A percentile compares a stretch with the other conserved stretches of the same genome.
Evolutionary conservation across 1,140 invertebrate genomes (phyloP).

Genomic region (Leptonema lineaticorne): DNA sequence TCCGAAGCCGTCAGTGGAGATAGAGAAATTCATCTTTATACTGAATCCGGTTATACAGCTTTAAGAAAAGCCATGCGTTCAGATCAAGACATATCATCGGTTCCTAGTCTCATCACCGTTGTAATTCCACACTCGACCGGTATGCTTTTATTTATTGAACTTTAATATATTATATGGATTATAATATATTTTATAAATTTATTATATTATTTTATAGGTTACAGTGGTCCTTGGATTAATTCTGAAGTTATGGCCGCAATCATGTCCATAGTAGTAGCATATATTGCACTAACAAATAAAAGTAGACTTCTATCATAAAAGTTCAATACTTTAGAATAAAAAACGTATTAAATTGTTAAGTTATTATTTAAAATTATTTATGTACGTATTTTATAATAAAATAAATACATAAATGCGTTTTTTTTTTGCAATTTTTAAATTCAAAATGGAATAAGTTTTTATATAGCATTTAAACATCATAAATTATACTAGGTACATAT

Average conservation of each 20-base stretch:
- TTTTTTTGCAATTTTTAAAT: background rate
- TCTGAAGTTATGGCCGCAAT: slow-evolving; percentile 86
- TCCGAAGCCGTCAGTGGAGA: slow-evolving; percentile 74
- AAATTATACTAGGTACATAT: too few relatives aligned
- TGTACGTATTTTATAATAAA: slow-evolving; percentile 7
- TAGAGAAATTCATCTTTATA: slow-evolving; percentile 78
- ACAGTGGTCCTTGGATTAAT: slow-evolving; percentile 88
- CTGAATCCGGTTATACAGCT: slow-evolving; percentile 87
- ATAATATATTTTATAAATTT: background rate
- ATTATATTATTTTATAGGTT: slow-evolving; percentile 56
- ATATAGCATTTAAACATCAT: too few relatives aligned
- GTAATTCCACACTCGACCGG: slow-evolving; percentile 77
- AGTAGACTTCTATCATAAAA: slow-evolving; percentile 67
- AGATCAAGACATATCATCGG: slow-evolving; percentile 63
- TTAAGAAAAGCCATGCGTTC: slow-evolving; percentile 74
- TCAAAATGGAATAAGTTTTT: too few relatives aligned
- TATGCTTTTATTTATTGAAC: slow-evolving; percentile 42
- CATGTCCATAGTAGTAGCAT: slow-evolving; percentile 77
- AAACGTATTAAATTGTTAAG: background rate
- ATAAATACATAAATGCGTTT: slow-evolving; percentile 4
- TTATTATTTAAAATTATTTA: slow-evolving; percentile 11
- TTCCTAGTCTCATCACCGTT: slow-evolving; percentile 76
- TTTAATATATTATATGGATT: slow-evolving; percentile 3
- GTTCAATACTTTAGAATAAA: too few relatives aligned
- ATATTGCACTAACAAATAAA: slow-evolving; percentile 82